These are phyloP conservation scores for Achroia grisella DNA, from an alignment of 1,140 invertebrate genomes.

Conservation along the genomic window DNA sequence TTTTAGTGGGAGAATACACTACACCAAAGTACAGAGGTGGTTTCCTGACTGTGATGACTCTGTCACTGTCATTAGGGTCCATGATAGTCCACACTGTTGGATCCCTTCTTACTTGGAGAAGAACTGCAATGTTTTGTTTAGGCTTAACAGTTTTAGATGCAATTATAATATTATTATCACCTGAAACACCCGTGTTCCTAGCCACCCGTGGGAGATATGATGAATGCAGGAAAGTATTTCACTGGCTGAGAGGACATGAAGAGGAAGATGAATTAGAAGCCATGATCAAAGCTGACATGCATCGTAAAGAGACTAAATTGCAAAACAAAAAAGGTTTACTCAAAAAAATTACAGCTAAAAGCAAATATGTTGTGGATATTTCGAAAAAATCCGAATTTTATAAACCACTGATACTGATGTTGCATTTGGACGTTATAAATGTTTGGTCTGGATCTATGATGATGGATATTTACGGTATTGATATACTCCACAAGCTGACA, in stretches of 20 bases:
- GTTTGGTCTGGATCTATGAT: constrained; percentile 16
- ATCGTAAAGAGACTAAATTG: constrained; percentile 11
- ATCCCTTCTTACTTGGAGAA: constrained; percentile 4
- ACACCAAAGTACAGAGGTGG: constrained; percentile 18
- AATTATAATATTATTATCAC: constrained; percentile 27
- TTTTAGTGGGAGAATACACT: constrained; percentile 6
- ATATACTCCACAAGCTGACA: too few relatives aligned
- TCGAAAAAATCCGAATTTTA: constrained; percentile 19
- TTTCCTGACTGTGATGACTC: constrained; percentile 21
- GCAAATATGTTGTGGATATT: neutral
- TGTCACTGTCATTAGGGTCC: constrained; percentile 27
- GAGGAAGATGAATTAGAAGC: constrained; percentile 34
- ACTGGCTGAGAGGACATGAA: constrained; percentile 25
- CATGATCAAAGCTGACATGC: constrained; percentile 22
- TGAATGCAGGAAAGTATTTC: constrained; percentile 25
- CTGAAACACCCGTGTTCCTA: constrained; percentile 36
- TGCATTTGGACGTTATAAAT: constrained; percentile 16
- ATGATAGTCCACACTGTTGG: constrained; percentile 26
- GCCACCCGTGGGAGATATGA: constrained; percentile 28
- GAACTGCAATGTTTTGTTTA: constrained; percentile 22
- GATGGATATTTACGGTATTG: too few relatives aligned
- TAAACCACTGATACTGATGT: constrained; percentile 26
- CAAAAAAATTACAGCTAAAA: constrained; percentile 1
- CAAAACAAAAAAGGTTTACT: constrained; percentile 3
- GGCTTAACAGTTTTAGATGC: constrained; percentile 22